phyloP scores from a whole-genome alignment of 2,888 invertebrate genomes.

The Platyscelio sp. region DNA sequence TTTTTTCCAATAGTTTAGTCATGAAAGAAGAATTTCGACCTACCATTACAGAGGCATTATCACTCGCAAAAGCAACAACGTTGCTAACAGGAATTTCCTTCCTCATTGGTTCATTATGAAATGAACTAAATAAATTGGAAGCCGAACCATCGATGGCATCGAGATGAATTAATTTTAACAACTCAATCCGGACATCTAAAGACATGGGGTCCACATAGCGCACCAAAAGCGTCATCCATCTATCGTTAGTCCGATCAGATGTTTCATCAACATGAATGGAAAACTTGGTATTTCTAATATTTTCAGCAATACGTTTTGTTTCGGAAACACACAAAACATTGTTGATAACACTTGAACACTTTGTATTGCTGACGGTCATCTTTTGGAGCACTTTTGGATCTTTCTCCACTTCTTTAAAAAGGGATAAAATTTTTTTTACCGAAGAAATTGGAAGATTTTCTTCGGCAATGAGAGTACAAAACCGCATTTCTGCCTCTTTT shows the following conservation, averaged over 20 bases:
- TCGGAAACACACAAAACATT: background rate
- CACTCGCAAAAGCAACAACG: background rate
- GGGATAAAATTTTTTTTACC: background rate
- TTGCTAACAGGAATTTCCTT: slow-evolving; percentile 27
- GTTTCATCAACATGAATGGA: slow-evolving; percentile 28
- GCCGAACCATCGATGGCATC: slow-evolving; percentile 30
- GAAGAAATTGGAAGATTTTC: background rate
- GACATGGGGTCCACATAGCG: background rate
- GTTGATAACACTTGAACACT: background rate
- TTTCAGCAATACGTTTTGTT: background rate
- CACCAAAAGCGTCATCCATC: slow-evolving; percentile 12
- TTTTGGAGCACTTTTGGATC: background rate
- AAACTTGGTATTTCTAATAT: background rate
- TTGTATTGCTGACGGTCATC: too few species aligned
- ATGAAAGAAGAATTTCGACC: slow-evolving; percentile 17
- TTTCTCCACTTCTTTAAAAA: background rate
- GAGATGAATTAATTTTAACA: slow-evolving; percentile 9
- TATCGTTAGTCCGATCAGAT: slow-evolving; percentile 32
- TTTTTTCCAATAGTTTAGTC: background rate
- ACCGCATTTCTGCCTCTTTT: background rate
- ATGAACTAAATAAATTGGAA: background rate
- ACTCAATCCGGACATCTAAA: background rate
- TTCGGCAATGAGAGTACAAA: background rate
- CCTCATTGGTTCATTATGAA: background rate
- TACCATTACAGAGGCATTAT: slow-evolving; percentile 18